Base-by-base conservation (phyloP, 2,888 invertebrate species). In the Tetanocera ferruginea region DNA sequence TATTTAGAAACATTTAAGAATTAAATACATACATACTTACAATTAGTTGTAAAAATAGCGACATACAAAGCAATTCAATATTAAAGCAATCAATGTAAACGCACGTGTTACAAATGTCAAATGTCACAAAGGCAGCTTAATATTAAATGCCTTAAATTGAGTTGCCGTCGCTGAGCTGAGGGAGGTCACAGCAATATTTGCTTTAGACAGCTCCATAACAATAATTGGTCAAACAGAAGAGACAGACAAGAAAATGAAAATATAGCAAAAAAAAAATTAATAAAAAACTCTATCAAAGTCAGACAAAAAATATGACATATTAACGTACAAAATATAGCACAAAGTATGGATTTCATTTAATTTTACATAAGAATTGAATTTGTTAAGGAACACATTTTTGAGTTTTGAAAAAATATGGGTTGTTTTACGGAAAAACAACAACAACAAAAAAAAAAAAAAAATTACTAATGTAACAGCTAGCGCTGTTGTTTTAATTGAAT, bases 91-190 rank as follows among this genome's bases (percentile, higher is more conserved):
- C 70, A 57, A 57, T 25, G 72, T 37, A 23, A n/a, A 34, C 60
- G 57, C 57, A 57, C 57, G 37, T 72, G 57, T 72, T n/a, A 14
- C 34, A 43, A 72, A 57, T 72, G 60, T 57, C 60, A 25, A 57
- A 57, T 34, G 60, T 57, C 60, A 23, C 19, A 23, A 19, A 14
- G 49, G 34, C 62, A 8, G 31, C 34, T 62, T 11, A 28, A 62
- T 31, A 17, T 31, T 28, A 62, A 31, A 28, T 57, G 5, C 37
- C 37, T 37, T 8, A 9, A 31, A 3, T 28, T 62, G 31, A 62
- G 31, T 25, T 31, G 62, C n/a, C 62, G 6, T 19, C 62, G 23
- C 23, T 9, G 9, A 25, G 57, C 57, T 11, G 14, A 25, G 31
- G 25, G 31, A 62, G 14, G 5, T 31, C 31, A 31, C 2, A 11